Conservation (phyloP, 1,140 invertebrate genomes). For the Paralvinella palmiformis region DNA sequence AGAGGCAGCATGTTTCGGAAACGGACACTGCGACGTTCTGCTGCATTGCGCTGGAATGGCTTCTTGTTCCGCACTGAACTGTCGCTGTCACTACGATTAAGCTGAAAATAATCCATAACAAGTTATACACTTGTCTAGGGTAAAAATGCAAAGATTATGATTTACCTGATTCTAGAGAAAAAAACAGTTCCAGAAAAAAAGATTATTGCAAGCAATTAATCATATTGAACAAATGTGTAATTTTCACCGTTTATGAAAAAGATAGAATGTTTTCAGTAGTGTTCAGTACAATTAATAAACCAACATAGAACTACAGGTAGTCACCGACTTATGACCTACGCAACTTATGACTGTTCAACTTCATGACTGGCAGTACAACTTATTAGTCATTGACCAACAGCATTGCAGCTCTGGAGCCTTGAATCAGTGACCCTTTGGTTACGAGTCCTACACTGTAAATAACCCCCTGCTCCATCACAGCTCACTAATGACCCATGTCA, state of each 20-base stretch:
- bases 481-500: too few species aligned
- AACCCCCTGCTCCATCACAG: too few species aligned
- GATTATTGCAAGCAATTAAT: background rate
- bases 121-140: background rate
- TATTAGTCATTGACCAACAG: too few species aligned
- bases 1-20: slow-evolving; percentile 48
- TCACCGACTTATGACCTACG: too few species aligned
- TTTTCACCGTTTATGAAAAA: background rate
- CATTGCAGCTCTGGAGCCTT: too few species aligned
- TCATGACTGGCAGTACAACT: too few species aligned
- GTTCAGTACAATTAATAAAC: background rate
- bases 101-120: slow-evolving; percentile 52
- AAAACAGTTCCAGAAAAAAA: background rate
- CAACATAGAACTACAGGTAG: too few species aligned
- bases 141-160: background rate
- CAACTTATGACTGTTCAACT: too few species aligned
- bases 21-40: slow-evolving; percentile 79
- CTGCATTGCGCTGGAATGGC: slow-evolving; percentile 83
- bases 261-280: background rate
- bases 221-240: background rate
- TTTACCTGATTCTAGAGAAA: background rate
- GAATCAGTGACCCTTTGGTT: too few species aligned
- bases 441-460: too few species aligned
- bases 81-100: slow-evolving; percentile 93
- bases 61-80: slow-evolving; percentile 83